phyloP scores from a whole-genome alignment of 2,888 invertebrate species.

The Mallateleia sp. region DNA sequence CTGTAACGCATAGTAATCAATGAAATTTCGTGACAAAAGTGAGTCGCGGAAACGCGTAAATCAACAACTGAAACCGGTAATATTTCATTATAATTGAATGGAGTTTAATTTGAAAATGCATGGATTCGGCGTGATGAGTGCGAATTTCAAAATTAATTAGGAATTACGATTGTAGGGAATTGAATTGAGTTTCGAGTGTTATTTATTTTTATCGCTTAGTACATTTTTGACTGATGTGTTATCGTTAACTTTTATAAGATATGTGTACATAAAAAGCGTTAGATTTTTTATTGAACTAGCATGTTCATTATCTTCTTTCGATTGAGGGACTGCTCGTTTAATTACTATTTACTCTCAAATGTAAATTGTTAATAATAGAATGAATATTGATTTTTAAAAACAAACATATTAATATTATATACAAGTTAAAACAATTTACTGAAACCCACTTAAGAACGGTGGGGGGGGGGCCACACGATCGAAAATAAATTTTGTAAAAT shows the following conservation, averaged over 20 bases:
- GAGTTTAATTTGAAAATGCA: conserved; percentile 32
- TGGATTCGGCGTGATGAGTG: not conserved
- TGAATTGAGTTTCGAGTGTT: not conserved
- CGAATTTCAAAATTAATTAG: conserved; percentile 7
- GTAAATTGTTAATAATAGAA: too few species aligned
- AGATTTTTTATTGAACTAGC: too few species aligned
- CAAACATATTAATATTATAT: too few species aligned
- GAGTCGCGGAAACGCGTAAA: conserved; percentile 20
- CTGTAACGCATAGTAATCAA: conserved; percentile 15
- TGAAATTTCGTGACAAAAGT: conserved; percentile 16
- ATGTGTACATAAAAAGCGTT: too few species aligned
- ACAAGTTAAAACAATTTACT: too few species aligned
- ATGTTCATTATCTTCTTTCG: too few species aligned
- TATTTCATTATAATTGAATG: conserved; percentile 36
- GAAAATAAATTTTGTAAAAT: too few species aligned
- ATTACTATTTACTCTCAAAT: too few species aligned
- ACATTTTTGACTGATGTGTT: not conserved
- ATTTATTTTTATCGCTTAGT: not conserved
- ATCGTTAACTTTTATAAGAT: not conserved
- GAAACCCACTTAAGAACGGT: too few species aligned
- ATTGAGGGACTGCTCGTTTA: too few species aligned
- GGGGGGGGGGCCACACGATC: too few species aligned
- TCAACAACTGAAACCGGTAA: conserved; percentile 25
- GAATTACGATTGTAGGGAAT: not conserved
- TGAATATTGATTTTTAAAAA: too few species aligned